Conservation (phyloP, 2,888 invertebrate species). For the Tillus elongatus region DNA sequence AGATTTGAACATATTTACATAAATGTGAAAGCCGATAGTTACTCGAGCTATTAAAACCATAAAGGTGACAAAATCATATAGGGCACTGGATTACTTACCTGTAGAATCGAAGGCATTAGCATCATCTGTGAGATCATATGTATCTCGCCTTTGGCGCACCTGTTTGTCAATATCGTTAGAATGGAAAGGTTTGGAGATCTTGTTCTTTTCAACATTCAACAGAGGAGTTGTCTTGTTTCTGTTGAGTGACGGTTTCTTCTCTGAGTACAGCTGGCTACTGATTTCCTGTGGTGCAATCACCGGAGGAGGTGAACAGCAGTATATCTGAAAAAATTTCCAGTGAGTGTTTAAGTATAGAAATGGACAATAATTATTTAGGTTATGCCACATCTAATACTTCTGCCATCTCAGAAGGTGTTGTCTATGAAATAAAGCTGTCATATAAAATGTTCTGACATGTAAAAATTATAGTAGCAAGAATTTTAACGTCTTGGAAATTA, state of each 20-base stretch:
- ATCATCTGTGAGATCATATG: conserved; percentile 28
- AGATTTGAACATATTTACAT: too few species aligned
- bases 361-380: too few species aligned
- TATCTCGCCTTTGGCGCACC: conserved; percentile 34
- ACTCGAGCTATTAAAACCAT: too few species aligned
- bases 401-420: too few species aligned
- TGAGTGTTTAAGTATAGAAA: background rate
- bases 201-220: conserved; percentile 33
- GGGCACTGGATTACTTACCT: too few species aligned
- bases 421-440: too few species aligned
- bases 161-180: conserved; percentile 40
- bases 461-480: too few species aligned
- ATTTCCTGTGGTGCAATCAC: conserved; percentile 23
- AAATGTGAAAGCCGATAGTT: too few species aligned
- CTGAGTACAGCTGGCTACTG: conserved; percentile 20
- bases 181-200: conserved; percentile 35
- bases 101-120: conserved; percentile 27
- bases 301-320: conserved; percentile 31
- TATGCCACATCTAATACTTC: too few species aligned
- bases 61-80: too few species aligned
- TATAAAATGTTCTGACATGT: too few species aligned
- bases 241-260: conserved; percentile 26
- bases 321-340: conserved; percentile 27
- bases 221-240: conserved; percentile 30
- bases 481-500: too few species aligned